Evolutionary conservation across 2,888 invertebrate genomes (phyloP), one percentile per base, ranked within the genome.

Genomic region (Tipula vernalis): DNA sequence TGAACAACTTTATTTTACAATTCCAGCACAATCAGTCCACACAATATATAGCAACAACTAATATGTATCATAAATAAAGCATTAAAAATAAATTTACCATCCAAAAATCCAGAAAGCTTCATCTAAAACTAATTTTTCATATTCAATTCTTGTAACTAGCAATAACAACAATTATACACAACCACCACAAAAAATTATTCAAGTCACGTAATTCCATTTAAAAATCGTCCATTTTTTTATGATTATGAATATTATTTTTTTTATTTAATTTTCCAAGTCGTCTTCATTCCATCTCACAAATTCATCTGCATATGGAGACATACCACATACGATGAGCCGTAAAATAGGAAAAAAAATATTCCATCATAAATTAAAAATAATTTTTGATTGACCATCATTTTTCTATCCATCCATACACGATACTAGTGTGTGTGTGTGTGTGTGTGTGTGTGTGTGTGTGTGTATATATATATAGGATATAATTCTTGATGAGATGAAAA

Each of bases 1-100:
- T 71, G 71, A 71, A 71, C 71, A 71, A 28, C 28, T 71, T 71
- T 71, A 28, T 71, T 71, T 71, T 28, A 28, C 71, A 71, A 71
- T 71, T 71, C 71, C 28, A 28, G 71, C 71, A 71, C 71, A 71
- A 71, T 8, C 8, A 28, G 18, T 28, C 28, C 18, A 28, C 47
- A 12, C 57, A 57, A 0, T 1, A 10, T 71, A 2, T 10, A 71
- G 71, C 71, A 71, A 28, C 71, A 28, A 71, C 71, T 10, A 28
- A 8, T 51, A 12, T 71, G 3, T 18, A 71, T 71, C 71, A 71
- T 71, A 28, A 28, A 71, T 71, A 71, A 28, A 71, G 28, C 71
- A 71, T 71, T 71, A 71, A 71, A 71, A 71, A 71, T 71, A 71
- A 71, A 71, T 71, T 71, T 71, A 71, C 71, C 71, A 71, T 71